Conservation (phyloP, 2,797 vertebrate species). For the Neopelma chrysocephalum region DNA sequence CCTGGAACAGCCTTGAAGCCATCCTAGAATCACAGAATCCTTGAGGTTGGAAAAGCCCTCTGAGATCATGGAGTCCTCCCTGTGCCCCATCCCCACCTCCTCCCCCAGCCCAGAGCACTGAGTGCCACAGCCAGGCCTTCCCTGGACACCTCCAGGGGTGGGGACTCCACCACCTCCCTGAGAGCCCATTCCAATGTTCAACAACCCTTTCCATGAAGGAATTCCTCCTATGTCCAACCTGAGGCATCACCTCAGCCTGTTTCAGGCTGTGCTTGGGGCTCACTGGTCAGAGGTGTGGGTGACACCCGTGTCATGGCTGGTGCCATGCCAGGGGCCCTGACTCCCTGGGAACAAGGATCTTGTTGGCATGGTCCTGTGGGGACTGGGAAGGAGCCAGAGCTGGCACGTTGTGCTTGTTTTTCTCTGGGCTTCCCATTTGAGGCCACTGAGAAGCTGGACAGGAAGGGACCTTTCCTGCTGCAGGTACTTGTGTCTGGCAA, state of each 20-base stretch:
- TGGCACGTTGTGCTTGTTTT: background rate
- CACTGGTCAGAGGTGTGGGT: background rate
- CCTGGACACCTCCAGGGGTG: background rate
- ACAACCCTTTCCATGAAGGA: background rate
- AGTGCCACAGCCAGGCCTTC: background rate
- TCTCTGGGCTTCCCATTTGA: background rate
- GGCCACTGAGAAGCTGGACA: background rate
- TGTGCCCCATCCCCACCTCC: too few relatives aligned
- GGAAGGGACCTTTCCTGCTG: background rate
- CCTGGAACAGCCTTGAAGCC: background rate
- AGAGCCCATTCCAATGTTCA: background rate
- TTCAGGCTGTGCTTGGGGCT: background rate
- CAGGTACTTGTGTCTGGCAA: background rate
- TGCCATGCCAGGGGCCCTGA: background rate
- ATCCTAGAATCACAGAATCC: background rate
- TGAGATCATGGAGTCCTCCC: accelerated
- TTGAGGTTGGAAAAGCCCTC: background rate
- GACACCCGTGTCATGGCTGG: accelerated
- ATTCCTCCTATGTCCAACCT: background rate
- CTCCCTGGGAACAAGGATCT: background rate
- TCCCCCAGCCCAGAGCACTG: background rate
- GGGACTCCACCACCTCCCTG: background rate
- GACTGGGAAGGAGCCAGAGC: background rate
- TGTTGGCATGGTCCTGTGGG: accelerated
- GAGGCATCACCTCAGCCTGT: too few relatives aligned